Percentiles rank a stretch among this genome's conserved stretches.
These are phyloP conservation scores for Lepus europaeus DNA, from an alignment of 2,113 vertebrate species.

Conservation along the genomic window DNA sequence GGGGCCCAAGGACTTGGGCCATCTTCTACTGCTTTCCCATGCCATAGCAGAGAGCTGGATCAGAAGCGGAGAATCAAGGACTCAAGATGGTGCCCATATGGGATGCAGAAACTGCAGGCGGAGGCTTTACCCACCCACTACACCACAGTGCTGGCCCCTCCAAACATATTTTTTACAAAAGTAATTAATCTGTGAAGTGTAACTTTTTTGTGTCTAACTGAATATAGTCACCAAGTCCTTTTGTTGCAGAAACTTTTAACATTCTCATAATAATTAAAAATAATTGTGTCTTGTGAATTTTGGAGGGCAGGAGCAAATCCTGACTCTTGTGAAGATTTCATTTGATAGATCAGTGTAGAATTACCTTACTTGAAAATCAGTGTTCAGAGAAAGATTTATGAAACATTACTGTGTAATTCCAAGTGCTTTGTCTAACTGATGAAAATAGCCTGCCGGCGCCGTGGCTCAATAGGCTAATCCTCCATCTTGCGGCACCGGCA, in stretches of 20 bases:
- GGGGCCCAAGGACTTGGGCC: too few species aligned
- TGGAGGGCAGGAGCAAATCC: background rate
- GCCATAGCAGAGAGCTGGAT: too few species aligned
- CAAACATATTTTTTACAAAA: background rate
- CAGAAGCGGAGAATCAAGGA: too few species aligned
- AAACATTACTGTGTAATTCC: background rate
- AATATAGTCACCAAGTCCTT: background rate
- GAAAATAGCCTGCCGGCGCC: background rate
- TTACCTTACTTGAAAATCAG: conserved; percentile 24
- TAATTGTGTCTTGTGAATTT: background rate
- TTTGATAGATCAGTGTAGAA: background rate
- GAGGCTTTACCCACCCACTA: too few species aligned
- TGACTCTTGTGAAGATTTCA: background rate
- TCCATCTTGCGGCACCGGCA: too few species aligned
- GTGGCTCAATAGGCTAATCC: too few species aligned
- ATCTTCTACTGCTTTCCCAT: too few species aligned
- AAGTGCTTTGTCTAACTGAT: background rate
- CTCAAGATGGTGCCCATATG: too few species aligned
- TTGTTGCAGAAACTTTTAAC: background rate
- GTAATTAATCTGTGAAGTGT: background rate
- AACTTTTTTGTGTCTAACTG: background rate
- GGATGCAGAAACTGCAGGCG: too few species aligned
- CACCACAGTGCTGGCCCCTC: too few species aligned
- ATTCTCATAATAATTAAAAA: background rate
- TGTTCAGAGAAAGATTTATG: background rate